These are phyloP conservation scores for Lordiphosa stackelbergi DNA, from an alignment of 1,140 invertebrate species.

Conservation along the genomic window DNA sequence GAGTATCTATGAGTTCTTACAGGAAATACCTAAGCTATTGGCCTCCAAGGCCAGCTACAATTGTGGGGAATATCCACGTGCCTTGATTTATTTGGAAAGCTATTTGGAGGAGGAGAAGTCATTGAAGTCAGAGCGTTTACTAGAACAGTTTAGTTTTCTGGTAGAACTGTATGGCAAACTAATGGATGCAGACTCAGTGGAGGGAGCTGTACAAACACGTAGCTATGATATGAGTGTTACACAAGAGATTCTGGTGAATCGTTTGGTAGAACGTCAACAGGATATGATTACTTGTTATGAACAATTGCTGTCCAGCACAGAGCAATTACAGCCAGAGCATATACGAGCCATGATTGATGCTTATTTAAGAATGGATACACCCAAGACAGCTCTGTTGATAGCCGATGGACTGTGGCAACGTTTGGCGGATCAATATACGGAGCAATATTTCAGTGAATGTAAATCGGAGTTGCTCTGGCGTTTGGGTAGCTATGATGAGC, in stretches of 20 bases:
- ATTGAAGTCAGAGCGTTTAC: slow-evolving; percentile 78
- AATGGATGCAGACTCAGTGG: slow-evolving; percentile 87
- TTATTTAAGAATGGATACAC: slow-evolving; percentile 86
- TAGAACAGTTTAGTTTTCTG: slow-evolving; percentile 81
- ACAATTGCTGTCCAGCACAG: slow-evolving; percentile 80
- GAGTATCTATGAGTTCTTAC: slow-evolving; percentile 78
- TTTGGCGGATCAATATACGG: slow-evolving; percentile 76
- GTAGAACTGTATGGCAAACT: slow-evolving; percentile 86
- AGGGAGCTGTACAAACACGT: slow-evolving; percentile 84
- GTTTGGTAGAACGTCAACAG: slow-evolving; percentile 84
- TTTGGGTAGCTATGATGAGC: slow-evolving; percentile 87
- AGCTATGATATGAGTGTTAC: slow-evolving; percentile 83
- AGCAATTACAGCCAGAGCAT: slow-evolving; percentile 63
- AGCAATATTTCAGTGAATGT: slow-evolving; percentile 80
- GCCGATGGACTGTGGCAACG: slow-evolving; percentile 80
- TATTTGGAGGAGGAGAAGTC: slow-evolving; percentile 79
- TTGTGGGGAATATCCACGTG: slow-evolving; percentile 85
- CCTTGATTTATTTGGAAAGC: slow-evolving; percentile 85
- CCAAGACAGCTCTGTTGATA: slow-evolving; percentile 85
- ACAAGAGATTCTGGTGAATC: slow-evolving; percentile 85
- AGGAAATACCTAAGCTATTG: slow-evolving; percentile 82
- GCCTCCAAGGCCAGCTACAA: slow-evolving; percentile 84
- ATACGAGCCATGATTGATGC: slow-evolving; percentile 81
- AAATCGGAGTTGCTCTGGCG: slow-evolving; percentile 93
- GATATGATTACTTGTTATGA: slow-evolving; percentile 88